Evolutionary conservation across 1,140 invertebrate genomes (phyloP), one percentile per base, ranked within the genome.

Genomic region (Atta colombica): DNA sequence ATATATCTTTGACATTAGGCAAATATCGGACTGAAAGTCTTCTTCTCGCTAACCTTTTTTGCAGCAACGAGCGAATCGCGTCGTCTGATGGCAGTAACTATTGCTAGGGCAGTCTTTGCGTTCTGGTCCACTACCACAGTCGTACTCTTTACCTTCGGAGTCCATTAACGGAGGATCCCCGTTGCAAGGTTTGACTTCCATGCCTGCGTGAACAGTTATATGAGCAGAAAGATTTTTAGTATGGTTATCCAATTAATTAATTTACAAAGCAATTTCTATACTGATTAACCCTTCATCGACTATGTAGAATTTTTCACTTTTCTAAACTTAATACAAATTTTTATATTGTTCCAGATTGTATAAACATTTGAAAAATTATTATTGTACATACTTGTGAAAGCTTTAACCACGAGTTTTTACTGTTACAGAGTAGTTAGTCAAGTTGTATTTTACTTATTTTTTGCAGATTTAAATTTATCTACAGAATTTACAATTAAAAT

Each of bases 161-260:
- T 98, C 97, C 61, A 97, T 93, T 91, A 99, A 94, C 16, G 98
- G 98, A 77, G 96, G 94, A 91, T 97, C 97, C 14, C 98, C 98
- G 94, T 98, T 98, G 93, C 98, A 99, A 0, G 98, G 98, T 89
- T 98, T 97, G 21, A 98, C 97, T 95, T 98, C 97, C 96, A 97
- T 97, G 93, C 98, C 98, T 98, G 94, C 10, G 2, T 45, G 0
- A 63, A 28, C 53, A 12, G 8, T 39, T 12, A 2, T 14, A 18
- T 75, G 31, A 21, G n/a, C 1, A 16, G 28, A 60, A 35, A 25
- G 18, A 21, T 55, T 75, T n/a, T 45, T 35, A n/a, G 4, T n/a
- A 72, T 45, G 12, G n/a, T 6, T 66, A 39, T 66, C 3, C 18
- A 3, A 66, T 39, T 21, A 21, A 66, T 7, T 66, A n/a, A 66